phyloP scores from a whole-genome alignment of 2,113 vertebrate species.

The Passer domesticus region DNA sequence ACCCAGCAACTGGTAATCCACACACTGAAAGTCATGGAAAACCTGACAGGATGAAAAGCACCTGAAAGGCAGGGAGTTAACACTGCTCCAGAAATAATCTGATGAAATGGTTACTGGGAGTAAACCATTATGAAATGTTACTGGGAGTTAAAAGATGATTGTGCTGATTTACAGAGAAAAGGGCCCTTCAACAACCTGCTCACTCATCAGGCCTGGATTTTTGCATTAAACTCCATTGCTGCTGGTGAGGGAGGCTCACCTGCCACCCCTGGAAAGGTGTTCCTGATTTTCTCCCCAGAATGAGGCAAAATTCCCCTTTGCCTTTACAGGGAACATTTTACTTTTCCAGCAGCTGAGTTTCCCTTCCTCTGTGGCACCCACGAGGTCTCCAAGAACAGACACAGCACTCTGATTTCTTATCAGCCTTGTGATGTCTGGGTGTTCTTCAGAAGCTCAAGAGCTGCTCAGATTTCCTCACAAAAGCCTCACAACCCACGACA shows the following conservation, averaged over 20 bases:
- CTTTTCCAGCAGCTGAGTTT: not conserved
- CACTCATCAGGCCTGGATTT: not conserved
- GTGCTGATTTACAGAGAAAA: not conserved
- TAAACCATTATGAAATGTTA: not conserved
- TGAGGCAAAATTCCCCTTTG: not conserved
- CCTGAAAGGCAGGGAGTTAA: not conserved
- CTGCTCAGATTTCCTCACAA: not conserved
- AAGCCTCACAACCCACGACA: accelerated
- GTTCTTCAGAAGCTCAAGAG: not conserved
- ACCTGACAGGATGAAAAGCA: not conserved
- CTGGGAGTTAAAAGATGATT: not conserved
- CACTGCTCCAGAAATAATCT: not conserved
- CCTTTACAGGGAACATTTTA: accelerated
- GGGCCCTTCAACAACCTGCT: not conserved
- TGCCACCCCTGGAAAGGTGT: not conserved
- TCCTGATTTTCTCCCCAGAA: not conserved
- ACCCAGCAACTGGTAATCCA: not conserved
- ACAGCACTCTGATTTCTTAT: not conserved
- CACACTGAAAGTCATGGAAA: not conserved
- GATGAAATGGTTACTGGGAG: not conserved
- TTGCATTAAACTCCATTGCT: not conserved
- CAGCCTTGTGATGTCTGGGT: not conserved
- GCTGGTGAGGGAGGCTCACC: not conserved
- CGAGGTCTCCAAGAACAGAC: not conserved
- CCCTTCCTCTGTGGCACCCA: not conserved